Base-by-base conservation (phyloP, 2,888 invertebrate genomes). In the Aphidoletes aphidimyza region DNA sequence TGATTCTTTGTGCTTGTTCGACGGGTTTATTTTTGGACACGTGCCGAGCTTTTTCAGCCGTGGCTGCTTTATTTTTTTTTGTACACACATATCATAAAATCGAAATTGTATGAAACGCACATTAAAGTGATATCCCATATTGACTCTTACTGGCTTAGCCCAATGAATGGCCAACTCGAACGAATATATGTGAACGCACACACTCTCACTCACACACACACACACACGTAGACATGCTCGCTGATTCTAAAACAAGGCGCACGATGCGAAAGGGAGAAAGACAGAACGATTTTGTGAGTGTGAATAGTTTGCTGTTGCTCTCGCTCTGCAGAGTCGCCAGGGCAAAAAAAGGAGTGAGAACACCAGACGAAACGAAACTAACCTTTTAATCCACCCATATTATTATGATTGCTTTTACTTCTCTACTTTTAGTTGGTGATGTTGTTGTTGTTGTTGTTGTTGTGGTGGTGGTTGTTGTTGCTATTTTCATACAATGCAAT, bases 341-440 rank as follows among this genome's bases (percentile, higher is more conserved):
- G n/a, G n/a, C n/a, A n/a, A n/a, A 81, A 37, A 81, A 81, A 81
- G 81, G 37, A 81, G 37, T 37, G 81, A 36, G 22, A n/a, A 22
- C 19, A 81, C 81, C 78, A 78, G 78, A 81, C 81, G 81, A 81
- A 81, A 81, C n/a, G 36, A 81, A 81, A 81, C 81, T 81, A 81
- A 81, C 81, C 81, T 81, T 81, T 81, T 81, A 81, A 81, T 81
- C 81, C 81, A 81, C 81, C 81, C 81, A 81, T 81, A 81, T 81
- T 81, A 81, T 81, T 81, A 81, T 37, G 81, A 37, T 69, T 69
- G 69, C 69, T 14, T 81, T 81, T 37, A 37, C 37, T 81, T 81
- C n/a, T n/a, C 22, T 1, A 36, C 36, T 78, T 22, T 6, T 81
- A 37, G 36, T 81, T n/a, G n/a, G n/a, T 45, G 8, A 11, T 45